Conservation (phyloP, 2,113 vertebrate species). For the Aphyosemion australe region DNA sequence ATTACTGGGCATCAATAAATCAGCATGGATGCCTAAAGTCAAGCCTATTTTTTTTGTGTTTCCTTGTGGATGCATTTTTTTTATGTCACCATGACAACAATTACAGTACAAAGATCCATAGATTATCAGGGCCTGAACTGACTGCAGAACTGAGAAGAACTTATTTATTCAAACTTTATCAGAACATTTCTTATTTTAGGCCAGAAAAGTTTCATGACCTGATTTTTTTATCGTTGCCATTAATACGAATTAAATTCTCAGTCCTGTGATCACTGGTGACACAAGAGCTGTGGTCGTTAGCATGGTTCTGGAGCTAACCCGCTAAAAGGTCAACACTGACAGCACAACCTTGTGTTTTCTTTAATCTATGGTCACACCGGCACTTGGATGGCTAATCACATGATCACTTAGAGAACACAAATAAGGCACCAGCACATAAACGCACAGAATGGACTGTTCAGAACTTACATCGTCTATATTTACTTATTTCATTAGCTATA, state of each 20-base stretch:
- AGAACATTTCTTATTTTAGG: no score
- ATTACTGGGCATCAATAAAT: conserved; percentile 52
- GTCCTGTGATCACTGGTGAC: conserved; percentile 33
- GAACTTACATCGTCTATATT: not conserved
- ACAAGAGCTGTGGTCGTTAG: conserved; percentile 20
- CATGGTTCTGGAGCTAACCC: not conserved
- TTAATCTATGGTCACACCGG: conserved; percentile 58
- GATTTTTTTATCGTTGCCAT: no score
- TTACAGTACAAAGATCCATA: conserved; percentile 66
- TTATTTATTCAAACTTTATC: no score
- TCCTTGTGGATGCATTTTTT: conserved; percentile 34
- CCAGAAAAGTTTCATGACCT: not conserved
- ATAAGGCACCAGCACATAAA: conserved; percentile 56
- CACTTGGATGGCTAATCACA: conserved; percentile 59
- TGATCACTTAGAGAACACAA: conserved; percentile 30
- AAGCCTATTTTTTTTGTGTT: conserved; percentile 6
- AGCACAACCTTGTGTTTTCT: not conserved
- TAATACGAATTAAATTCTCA: conserved; percentile 7
- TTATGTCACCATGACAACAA: conserved; percentile 60
- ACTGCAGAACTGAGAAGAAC: conserved; percentile 42
- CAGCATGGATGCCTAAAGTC: conserved; percentile 30
- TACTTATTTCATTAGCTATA: not conserved
- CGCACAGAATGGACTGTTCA: not conserved
- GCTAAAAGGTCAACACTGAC: not conserved
- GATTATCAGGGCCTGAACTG: conserved; percentile 43